A percentile compares a stretch with the other conserved stretches of the same genome.
Evolutionary conservation across 1,140 invertebrate genomes (phyloP).

Genomic region (Hyles euphorbiae): DNA sequence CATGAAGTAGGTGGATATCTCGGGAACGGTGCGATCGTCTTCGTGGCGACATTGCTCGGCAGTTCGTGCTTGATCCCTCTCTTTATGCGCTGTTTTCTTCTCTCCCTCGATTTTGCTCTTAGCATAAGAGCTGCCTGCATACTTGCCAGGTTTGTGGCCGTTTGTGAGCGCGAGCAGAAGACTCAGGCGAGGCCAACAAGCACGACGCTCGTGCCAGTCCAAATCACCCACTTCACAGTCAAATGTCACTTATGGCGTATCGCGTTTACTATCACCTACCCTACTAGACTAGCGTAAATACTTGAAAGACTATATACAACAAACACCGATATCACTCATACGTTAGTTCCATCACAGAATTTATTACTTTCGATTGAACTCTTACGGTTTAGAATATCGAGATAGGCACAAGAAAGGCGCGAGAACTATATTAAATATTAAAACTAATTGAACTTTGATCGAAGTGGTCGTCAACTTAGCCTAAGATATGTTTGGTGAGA

Average conservation of each 20-base stretch:
- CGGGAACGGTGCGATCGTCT: conserved; percentile 89
- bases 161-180: conserved; percentile 27
- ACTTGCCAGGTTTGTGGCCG: conserved; percentile 78
- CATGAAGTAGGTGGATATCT: conserved; percentile 87
- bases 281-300: conserved; percentile 21
- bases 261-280: background rate
- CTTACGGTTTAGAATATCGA: conserved; percentile 61
- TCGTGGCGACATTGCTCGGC: conserved; percentile 89
- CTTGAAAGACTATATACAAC: conserved; percentile 21
- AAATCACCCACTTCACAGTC: conserved; percentile 4
- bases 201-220: conserved; percentile 10
- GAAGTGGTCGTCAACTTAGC: conserved; percentile 46
- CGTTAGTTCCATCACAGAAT: conserved; percentile 55
- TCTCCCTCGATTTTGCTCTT: conserved; percentile 89
- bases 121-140: conserved; percentile 94
- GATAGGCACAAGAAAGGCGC: conserved; percentile 71
- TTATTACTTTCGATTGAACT: conserved; percentile 44
- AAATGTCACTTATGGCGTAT: conserved; percentile 1
- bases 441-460: conserved; percentile 47
- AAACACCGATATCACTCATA: conserved; percentile 47
- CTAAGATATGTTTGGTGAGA: conserved; percentile 67
- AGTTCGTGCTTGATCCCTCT: conserved; percentile 84
- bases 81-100: conserved; percentile 82
- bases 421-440: conserved; percentile 39
- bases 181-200: conserved; percentile 21